Conservation (phyloP, 2,113 vertebrate genomes). For the Siniperca chuatsi region DNA sequence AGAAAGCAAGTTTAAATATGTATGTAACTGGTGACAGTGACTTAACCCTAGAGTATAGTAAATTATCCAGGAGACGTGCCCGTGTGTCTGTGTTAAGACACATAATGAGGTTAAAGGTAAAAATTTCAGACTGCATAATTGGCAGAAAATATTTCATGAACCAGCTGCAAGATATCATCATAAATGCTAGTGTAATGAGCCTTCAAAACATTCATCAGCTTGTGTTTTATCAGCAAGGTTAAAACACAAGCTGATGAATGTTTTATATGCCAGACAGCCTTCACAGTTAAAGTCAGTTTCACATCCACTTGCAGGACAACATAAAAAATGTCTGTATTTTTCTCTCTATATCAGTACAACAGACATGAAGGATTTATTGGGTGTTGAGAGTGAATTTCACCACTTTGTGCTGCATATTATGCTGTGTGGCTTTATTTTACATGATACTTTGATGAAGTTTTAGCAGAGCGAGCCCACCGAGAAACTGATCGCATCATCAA, state of each 20-base stretch:
- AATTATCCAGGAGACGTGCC: not conserved
- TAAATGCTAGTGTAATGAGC: not conserved
- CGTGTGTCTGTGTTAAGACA: not conserved
- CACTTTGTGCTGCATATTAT: not conserved
- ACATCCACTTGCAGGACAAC: not conserved
- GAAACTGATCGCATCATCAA: constrained; percentile 23
- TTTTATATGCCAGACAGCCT: not conserved
- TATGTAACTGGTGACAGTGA: no score
- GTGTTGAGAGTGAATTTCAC: not conserved
- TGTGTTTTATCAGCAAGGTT: not conserved
- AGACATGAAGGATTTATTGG: not conserved
- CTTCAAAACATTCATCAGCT: constrained; percentile 7
- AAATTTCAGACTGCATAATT: not conserved
- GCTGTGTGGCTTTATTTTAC: not conserved
- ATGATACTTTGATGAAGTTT: not conserved
- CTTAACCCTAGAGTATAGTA: not conserved
- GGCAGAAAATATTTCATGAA: not conserved
- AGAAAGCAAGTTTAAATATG: not conserved
- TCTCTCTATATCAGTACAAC: not conserved
- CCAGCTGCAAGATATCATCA: not conserved
- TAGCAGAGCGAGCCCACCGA: not conserved
- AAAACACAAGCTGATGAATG: not conserved
- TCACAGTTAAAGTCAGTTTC: not conserved
- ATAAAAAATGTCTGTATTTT: not conserved
- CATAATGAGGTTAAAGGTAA: not conserved